Base-by-base conservation (phyloP, 2,113 vertebrate species). In the Anarrhichthys ocellatus region DNA sequence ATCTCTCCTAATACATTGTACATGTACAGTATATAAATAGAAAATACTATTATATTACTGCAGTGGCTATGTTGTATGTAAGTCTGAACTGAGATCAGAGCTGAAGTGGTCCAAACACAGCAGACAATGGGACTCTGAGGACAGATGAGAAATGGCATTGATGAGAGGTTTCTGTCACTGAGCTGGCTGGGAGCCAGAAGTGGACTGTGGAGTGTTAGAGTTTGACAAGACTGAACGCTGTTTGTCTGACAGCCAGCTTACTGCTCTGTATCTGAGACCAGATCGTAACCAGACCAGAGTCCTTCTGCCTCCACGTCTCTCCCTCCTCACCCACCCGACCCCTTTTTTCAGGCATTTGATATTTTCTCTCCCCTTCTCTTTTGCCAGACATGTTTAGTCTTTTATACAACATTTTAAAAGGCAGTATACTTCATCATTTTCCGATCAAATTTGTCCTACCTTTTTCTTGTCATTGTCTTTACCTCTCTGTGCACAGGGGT, bases 161-260 rank as follows among this genome's bases (percentile, higher is more conserved):
- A 93, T 88, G 85, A 92, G 78, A 88, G 86, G 71, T 89, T 87
- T 89, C 70, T 89, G 90, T 91, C 90, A 89, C 83, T 52, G 56
- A 14, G 44, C 72, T 89, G 89, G 89, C 91, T 48, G 50, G 2
- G 27, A 87, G 92, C 91, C 91, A 91, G 84, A 58, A 59, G 11
- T 86, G 82, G 85, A 91, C 85, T 80, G 81, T 85, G 81, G 65
- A 90, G 87, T 85, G 76, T 85, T 85, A 75, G 83, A 78, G 61
- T 88, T 88, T 84, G 88, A 88, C 81, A 84, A 73, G 80, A 87
- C 82, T 78, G 80, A 86, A 80, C 6, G n/a, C 58, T 76, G 81
- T 80, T 83, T 80, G 62, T 88, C 76, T 80, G 81, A 88, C 78
- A 90, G 82, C 62, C 77, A 79, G 80, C 44, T 42, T 44, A 58